These are phyloP conservation scores for Sturmia bella DNA, from an alignment of 2,888 invertebrate species.

Conservation along the genomic window DNA sequence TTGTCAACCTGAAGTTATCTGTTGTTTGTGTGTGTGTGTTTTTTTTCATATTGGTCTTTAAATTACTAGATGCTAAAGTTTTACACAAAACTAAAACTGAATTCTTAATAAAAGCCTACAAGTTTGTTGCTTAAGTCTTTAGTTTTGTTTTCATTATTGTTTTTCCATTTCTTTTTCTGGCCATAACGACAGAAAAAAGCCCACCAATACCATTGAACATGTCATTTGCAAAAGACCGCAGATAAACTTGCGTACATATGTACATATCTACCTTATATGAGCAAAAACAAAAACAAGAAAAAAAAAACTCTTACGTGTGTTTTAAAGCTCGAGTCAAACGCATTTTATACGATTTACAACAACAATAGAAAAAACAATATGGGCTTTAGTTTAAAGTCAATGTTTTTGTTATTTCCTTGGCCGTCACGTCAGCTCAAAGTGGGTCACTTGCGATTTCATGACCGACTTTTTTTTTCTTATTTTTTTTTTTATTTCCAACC, in stretches of 20 bases:
- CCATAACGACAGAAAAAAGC: slow-evolving; percentile 7
- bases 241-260: neutral
- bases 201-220: neutral
- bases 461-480: slow-evolving; percentile 77
- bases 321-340: slow-evolving; percentile 26
- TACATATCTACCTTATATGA: neutral
- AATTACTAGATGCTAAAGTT: slow-evolving; percentile 1
- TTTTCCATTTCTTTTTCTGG: slow-evolving; percentile 31
- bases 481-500: neutral
- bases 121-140: slow-evolving; percentile 55
- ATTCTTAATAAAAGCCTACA: slow-evolving; percentile 35
- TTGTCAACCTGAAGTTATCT: slow-evolving; percentile 23
- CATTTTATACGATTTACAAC: slow-evolving; percentile 37
- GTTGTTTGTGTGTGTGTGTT: slow-evolving; percentile 22
- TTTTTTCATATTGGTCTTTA: slow-evolving; percentile 20
- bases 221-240: neutral
- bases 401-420: slow-evolving; percentile 66
- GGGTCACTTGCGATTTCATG: slow-evolving; percentile 82
- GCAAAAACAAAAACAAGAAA: no score
- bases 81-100: slow-evolving; percentile 7
- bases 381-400: slow-evolving; percentile 44
- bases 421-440: slow-evolving; percentile 74
- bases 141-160: slow-evolving; percentile 30
- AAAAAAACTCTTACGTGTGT: neutral
- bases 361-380: slow-evolving; percentile 20